Conservation (phyloP, 1,140 invertebrate genomes). For the Drosophila jambulina region DNA sequence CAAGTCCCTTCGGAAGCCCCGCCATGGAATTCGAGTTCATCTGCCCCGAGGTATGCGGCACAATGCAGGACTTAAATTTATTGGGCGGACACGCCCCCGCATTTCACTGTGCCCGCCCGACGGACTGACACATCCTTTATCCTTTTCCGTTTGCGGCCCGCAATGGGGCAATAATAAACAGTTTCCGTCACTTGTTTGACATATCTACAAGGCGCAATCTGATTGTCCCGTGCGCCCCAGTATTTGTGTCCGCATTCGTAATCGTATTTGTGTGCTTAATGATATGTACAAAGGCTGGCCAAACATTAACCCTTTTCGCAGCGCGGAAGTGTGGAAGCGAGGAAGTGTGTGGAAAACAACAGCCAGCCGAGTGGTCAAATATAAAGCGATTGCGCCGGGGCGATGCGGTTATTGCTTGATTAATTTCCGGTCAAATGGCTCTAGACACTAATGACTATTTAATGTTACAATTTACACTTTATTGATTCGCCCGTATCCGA, state of each 20-base stretch:
- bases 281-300: constrained; percentile 73
- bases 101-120: constrained; percentile 2
- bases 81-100: constrained; percentile 10
- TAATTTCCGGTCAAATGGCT: constrained; percentile 80
- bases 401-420: constrained; percentile 79
- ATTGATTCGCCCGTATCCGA: constrained; percentile 66
- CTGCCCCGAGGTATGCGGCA: constrained; percentile 20
- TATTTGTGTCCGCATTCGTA: neutral
- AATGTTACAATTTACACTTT: constrained; percentile 82
- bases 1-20: neutral
- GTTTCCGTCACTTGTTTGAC: constrained; percentile 79
- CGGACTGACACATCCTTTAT: constrained; percentile 69
- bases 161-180: constrained; percentile 80
- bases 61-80: constrained; percentile 34
- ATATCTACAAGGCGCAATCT: constrained; percentile 74
- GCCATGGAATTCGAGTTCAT: constrained; percentile 27
- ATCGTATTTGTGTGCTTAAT: constrained; percentile 63
- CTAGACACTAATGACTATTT: constrained; percentile 82
- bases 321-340: constrained; percentile 8
- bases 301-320: constrained; percentile 71
- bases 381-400: constrained; percentile 57
- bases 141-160: constrained; percentile 66
- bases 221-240: constrained; percentile 16
- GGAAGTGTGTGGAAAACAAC: constrained; percentile 39
- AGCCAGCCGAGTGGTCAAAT: constrained; percentile 67